These are phyloP conservation scores for Chloebia gouldiae DNA, from an alignment of 2,113 vertebrate species.

Conservation along the genomic window DNA sequence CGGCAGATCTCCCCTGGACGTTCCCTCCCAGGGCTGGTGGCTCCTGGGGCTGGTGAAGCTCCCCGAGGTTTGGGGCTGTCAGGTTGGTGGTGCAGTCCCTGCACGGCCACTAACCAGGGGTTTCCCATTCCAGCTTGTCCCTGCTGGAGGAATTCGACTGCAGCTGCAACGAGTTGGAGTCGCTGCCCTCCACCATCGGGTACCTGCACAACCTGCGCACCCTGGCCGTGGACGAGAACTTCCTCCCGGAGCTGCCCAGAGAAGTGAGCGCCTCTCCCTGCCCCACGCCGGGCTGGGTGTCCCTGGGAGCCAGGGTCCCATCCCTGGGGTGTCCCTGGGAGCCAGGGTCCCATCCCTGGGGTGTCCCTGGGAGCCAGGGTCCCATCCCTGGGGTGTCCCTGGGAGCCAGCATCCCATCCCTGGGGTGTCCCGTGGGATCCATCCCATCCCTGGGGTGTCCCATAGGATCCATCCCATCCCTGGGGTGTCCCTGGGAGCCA, in stretches of 20 bases:
- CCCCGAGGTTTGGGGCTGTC: not conserved
- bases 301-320: not conserved
- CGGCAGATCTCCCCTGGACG: rapidly evolving
- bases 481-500: too few relatives aligned
- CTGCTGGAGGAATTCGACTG: constrained; percentile 97
- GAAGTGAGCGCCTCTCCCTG: constrained; percentile 75
- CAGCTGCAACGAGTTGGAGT: constrained; percentile 97
- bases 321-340: too few relatives aligned
- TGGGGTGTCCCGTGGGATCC: not conserved
- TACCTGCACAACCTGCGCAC: constrained; percentile 94
- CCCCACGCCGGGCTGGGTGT: not conserved
- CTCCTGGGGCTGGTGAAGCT: not conserved
- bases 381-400: not conserved
- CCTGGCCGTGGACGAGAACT: constrained; percentile 95
- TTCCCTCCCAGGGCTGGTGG: too few relatives aligned
- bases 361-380: too few relatives aligned
- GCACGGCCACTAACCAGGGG: not conserved
- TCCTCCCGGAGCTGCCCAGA: constrained; percentile 91
- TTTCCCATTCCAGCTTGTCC: constrained; percentile 84
- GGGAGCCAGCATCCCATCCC: not conserved
- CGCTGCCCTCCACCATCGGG: constrained; percentile 89
- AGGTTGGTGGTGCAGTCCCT: not conserved
- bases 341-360: not conserved
- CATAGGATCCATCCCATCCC: not conserved
- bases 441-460: not conserved